Evolutionary conservation across 2,888 invertebrate species (phyloP).

Genomic region (Epistrophella euchroma): DNA sequence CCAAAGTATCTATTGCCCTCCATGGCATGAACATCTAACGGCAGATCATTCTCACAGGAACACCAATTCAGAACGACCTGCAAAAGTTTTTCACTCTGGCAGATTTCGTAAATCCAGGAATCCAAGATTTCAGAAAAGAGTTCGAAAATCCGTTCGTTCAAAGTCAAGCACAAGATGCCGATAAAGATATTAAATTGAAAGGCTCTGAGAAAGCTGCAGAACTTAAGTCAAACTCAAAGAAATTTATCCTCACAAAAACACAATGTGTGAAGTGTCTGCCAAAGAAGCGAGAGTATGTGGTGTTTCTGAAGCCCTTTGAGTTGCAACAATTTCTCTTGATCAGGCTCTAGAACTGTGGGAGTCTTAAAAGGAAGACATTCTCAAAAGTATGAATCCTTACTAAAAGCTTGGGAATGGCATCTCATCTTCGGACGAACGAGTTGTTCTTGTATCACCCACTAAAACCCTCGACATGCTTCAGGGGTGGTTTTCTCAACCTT

Average conservation of each 20-base stretch:
- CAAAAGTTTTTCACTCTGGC: slow-evolving; percentile 88
- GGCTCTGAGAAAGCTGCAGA: slow-evolving; percentile 86
- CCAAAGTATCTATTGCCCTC: slow-evolving; percentile 86
- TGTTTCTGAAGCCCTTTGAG: slow-evolving; percentile 85
- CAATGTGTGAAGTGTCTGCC: slow-evolving; percentile 87
- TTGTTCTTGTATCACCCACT: slow-evolving; percentile 88
- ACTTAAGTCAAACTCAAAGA: slow-evolving; percentile 85
- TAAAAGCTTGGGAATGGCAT: slow-evolving; percentile 79
- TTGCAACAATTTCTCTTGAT: slow-evolving; percentile 85
- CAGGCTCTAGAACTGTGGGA: slow-evolving; percentile 84
- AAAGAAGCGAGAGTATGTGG: slow-evolving; percentile 87
- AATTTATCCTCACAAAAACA: slow-evolving; percentile 87
- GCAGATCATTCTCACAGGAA: slow-evolving; percentile 87
- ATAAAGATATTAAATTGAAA: slow-evolving; percentile 82
- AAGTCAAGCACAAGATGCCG: slow-evolving; percentile 85
- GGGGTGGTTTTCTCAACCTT: slow-evolving; percentile 82
- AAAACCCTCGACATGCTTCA: slow-evolving; percentile 87
- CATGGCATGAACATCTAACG: slow-evolving; percentile 84
- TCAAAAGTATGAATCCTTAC: slow-evolving; percentile 76
- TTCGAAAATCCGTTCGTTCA: slow-evolving; percentile 86
- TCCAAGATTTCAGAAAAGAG: slow-evolving; percentile 83
- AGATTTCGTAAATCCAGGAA: slow-evolving; percentile 88
- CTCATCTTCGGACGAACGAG: slow-evolving; percentile 84
- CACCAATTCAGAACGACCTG: slow-evolving; percentile 89
- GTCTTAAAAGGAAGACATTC: slow-evolving; percentile 77